Conservation (phyloP, 2,888 invertebrate genomes). For the Synanthedon tipuliformis region DNA sequence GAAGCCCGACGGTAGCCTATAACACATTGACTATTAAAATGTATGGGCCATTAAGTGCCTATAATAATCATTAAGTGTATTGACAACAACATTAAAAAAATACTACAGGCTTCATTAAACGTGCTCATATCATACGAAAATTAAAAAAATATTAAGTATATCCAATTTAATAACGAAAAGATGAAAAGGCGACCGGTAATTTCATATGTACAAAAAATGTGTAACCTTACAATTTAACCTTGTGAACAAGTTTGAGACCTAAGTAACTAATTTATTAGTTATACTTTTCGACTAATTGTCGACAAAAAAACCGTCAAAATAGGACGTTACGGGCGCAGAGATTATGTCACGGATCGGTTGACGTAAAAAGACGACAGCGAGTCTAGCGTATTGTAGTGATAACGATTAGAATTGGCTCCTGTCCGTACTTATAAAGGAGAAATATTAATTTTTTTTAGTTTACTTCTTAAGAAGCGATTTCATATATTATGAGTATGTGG, state of each 20-base stretch:
- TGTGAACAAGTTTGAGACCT: conserved; percentile 3
- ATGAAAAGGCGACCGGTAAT: not conserved
- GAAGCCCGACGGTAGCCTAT: too few relatives aligned
- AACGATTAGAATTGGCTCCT: not conserved
- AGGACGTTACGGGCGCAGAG: conserved; percentile 2
- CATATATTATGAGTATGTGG: too few relatives aligned
- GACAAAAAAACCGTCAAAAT: conserved; percentile 4
- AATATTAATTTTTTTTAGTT: too few relatives aligned
- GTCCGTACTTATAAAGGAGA: too few relatives aligned
- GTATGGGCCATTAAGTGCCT: too few relatives aligned
- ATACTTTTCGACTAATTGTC: conserved; percentile 4
- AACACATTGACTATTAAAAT: too few relatives aligned
- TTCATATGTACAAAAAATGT: not conserved
- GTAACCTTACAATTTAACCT: not conserved
- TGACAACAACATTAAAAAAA: too few relatives aligned
- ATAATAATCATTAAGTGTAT: not conserved
- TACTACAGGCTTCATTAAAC: too few relatives aligned
- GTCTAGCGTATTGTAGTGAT: not conserved
- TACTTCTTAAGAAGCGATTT: too few relatives aligned
- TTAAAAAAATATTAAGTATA: not conserved
- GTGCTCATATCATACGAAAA: too few relatives aligned
- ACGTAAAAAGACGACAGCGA: not conserved
- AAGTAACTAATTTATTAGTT: conserved; percentile 4
- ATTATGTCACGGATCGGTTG: conserved; percentile 4
- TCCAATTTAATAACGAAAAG: not conserved